Evolutionary conservation across 1,140 invertebrate genomes (phyloP), one percentile per base, ranked within the genome.

Genomic region (Hyles euphorbiae): DNA sequence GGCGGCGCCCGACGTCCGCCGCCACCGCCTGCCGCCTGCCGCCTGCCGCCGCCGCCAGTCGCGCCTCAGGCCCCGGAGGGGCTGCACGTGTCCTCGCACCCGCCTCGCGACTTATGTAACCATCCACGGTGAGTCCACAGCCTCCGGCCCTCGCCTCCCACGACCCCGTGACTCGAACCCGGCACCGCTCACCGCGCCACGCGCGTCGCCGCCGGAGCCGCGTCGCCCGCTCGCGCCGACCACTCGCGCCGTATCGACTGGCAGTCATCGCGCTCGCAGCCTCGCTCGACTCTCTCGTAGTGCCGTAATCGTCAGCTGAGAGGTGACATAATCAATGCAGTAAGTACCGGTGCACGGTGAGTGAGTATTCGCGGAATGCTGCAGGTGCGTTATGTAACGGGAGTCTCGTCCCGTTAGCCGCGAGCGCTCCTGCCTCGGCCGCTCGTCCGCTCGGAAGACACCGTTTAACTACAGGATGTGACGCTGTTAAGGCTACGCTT

Each of bases 311-410:
- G 71, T 78, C 83, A 87, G 81, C 81, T 87, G 81, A 79, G 78
- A 83, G 72, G 78, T 84, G 81, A 88, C 74, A 87, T 83, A 86
- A 87, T 87, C 79, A 74, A 86, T 83, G 81, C 85, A 86, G 83
- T 79, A 83, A 83, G 75, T 82, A 86, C 76, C 79, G 73, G 78
- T 83, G 76, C 71, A 67, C 65, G 76, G 71, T 76, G 76, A 81
- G 75, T 70, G 61, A 56, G 61, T 68, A 68, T 70, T 65, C 61
- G 68, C 71, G 69, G 73, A 71, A 73, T 80, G 77, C 76, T 80
- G 77, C 76, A 76, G 72, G 74, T 82, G 77, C 64, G 78, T 88
- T 88, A 86, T 82, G 67, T 88, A 88, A 88, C 80, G 79, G 81
- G 76, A 81, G 56, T 50, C 58, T 55, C 7, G 10, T 10, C 8